A percentile compares a stretch with the other conserved stretches of the same genome.
These are phyloP conservation scores for Rhabdornis inornatus DNA, from an alignment of 2,113 vertebrate species.

Conservation along the genomic window DNA sequence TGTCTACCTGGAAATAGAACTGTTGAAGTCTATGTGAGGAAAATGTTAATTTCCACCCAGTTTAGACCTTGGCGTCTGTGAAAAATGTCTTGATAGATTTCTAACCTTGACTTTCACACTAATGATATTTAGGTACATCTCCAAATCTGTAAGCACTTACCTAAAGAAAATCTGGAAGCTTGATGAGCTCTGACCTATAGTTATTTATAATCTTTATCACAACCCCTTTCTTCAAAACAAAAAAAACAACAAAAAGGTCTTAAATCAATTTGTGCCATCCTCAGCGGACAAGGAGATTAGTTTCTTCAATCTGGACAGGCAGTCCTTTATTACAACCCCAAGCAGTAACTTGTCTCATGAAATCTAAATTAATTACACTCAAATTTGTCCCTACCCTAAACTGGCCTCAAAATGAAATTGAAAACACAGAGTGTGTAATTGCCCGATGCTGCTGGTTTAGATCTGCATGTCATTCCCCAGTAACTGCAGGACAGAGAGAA, in stretches of 20 bases:
- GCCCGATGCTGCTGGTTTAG: neutral
- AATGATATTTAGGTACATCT: neutral
- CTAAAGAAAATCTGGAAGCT: neutral
- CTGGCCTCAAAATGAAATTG: conserved; percentile 60
- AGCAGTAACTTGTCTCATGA: conserved; percentile 52
- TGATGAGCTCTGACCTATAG: neutral
- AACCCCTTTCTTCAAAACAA: conserved; percentile 14
- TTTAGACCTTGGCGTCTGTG: neutral
- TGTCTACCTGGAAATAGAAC: neutral
- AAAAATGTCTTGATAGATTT: neutral
- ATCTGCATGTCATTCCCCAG: neutral
- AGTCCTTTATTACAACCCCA: conserved; percentile 56
- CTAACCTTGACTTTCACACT: neutral
- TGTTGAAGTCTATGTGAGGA: neutral
- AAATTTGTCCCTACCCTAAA: conserved; percentile 58
- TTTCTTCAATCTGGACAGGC: conserved; percentile 33
- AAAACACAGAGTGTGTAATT: conserved; percentile 50
- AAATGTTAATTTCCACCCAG: neutral
- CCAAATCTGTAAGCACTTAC: neutral
- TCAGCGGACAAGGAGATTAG: conserved; percentile 41
- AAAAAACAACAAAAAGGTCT: neutral
- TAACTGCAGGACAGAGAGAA: neutral
- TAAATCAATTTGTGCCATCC: conserved; percentile 52
- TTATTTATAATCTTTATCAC: conserved; percentile 17
- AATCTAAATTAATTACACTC: conserved; percentile 67